Evolutionary conservation across 2,888 invertebrate species (phyloP), one percentile per base, ranked within the genome.

Genomic region (Tyria jacobaeae): DNA sequence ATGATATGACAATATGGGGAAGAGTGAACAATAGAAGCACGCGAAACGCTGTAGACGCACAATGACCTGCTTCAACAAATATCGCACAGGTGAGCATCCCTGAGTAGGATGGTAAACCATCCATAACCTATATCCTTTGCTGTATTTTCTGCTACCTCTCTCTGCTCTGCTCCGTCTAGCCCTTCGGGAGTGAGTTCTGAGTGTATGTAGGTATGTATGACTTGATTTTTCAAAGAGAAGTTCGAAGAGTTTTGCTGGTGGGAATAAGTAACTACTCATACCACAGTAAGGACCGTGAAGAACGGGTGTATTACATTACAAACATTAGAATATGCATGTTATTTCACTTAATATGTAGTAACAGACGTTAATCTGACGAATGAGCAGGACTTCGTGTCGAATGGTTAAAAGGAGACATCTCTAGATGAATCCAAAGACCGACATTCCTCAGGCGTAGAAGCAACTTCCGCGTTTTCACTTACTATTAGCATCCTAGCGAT

Each of bases 391-490:
- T 17, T 21, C 6, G 21, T 6, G 14, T 7, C 27, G 3, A 27
- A 27, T 54, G 17, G 17, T 21, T 21, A 35, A 35, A 37, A 14
- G 24, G 12, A 14, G 34, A 56, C 15, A 15, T 21, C 31, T 47
- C 55, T 15, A 31, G 25, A 27, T 27, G 27, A 25, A 21, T 17
- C 15, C 21, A 31, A 15, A 15, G 21, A 15, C n/a, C 47, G 25
- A n/a, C 34, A 15, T 47, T n/a, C 25, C 25, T 48, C 37, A 31
- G 24, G n/a, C 25, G 34, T 31, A 49, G 39, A 15, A 24, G 44
- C n/a, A 31, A 64, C 62, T 70, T 73, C 72, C 72, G 71, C 71
- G 44, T 62, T 58, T 56, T 3, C 24, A 48, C 44, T 39, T 61
- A 62, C 70, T 60, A 57, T 50, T 66, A 66, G 34, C 37, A 24